Percentiles rank a stretch among this genome's conserved stretches.
Conservation (phyloP, 2,113 vertebrate genomes). For the Nycticryphes semicollaris region DNA sequence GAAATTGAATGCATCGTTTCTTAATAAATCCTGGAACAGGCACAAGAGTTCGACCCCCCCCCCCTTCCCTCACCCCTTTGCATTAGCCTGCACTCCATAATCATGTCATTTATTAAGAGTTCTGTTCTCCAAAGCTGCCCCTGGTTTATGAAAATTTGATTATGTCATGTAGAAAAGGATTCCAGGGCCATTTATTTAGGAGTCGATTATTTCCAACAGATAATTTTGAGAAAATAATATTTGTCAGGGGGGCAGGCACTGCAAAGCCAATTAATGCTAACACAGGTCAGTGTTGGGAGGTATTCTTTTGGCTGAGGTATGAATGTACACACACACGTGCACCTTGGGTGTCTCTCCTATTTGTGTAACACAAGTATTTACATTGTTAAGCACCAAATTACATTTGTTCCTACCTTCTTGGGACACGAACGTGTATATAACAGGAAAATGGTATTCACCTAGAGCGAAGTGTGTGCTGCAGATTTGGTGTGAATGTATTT, state of each 20-base stretch:
- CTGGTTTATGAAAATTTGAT: slow-evolving; percentile 93
- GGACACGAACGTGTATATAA: accelerated
- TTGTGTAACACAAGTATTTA: not conserved
- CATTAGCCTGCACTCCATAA: slow-evolving; percentile 95
- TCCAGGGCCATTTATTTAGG: slow-evolving; percentile 75
- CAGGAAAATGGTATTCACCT: accelerated
- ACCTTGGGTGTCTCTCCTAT: not conserved
- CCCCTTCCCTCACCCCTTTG: slow-evolving; percentile 62
- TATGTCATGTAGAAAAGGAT: slow-evolving; percentile 79
- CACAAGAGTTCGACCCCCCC: slow-evolving; percentile 67
- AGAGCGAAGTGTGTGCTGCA: accelerated
- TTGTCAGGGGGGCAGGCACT: slow-evolving; percentile 13
- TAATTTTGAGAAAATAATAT: slow-evolving; percentile 45
- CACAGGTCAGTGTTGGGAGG: not conserved
- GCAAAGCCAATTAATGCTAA: not conserved
- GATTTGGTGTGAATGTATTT: accelerated
- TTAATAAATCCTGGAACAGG: slow-evolving; percentile 90
- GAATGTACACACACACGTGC: accelerated
- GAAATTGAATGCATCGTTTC: slow-evolving; percentile 88
- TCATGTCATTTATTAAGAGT: slow-evolving; percentile 98
- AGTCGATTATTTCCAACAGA: slow-evolving; percentile 63
- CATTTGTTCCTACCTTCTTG: accelerated
- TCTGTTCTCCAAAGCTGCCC: slow-evolving; percentile 82
- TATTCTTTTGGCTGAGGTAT: not conserved
- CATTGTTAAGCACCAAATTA: accelerated